Percentiles rank a stretch among this genome's conserved stretches.
phyloP scores from a whole-genome alignment of 1,140 invertebrate genomes.

The Drosophila persimilis region DNA sequence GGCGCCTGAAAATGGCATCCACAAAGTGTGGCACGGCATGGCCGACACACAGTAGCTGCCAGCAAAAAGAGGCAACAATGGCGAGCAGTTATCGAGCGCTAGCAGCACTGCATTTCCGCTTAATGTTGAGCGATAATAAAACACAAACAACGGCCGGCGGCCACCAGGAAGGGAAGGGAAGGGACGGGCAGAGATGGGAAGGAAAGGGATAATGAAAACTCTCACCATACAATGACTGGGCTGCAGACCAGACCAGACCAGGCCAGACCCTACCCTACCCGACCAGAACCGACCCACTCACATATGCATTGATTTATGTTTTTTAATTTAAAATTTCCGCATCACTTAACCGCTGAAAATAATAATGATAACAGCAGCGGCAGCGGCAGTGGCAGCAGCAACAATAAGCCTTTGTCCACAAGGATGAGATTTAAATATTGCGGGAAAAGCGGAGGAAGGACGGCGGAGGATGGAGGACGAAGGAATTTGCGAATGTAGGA shows the following conservation, averaged over 20 bases:
- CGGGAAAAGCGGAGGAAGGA: conserved; percentile 16
- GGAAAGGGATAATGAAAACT: no score
- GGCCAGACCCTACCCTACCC: no score
- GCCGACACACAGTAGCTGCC: conserved; percentile 10
- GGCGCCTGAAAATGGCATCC: conserved; percentile 47
- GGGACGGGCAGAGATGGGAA: no score
- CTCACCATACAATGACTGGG: no score
- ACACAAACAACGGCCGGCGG: conserved; percentile 55
- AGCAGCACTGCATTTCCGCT: conserved; percentile 74
- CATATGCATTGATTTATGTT: conserved; percentile 82
- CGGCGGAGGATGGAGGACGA: no score
- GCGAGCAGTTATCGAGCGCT: conserved; percentile 56
- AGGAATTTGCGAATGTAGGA: conserved; percentile 38
- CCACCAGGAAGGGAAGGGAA: conserved; percentile 32
- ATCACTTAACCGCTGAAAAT: conserved; percentile 82
- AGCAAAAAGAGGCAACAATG: conserved; percentile 28
- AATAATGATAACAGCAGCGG: conserved; percentile 69
- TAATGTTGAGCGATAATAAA: conserved; percentile 79
- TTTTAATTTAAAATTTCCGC: conserved; percentile 83
- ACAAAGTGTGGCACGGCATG: conserved; percentile 25
- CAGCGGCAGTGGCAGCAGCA: conserved; percentile 49
- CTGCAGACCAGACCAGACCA: no score
- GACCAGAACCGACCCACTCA: not conserved
- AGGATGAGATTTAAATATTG: conserved; percentile 73
- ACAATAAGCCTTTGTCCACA: conserved; percentile 54